Base-by-base conservation (phyloP, 2,113 vertebrate genomes). In the Cnemophilus loriae region DNA sequence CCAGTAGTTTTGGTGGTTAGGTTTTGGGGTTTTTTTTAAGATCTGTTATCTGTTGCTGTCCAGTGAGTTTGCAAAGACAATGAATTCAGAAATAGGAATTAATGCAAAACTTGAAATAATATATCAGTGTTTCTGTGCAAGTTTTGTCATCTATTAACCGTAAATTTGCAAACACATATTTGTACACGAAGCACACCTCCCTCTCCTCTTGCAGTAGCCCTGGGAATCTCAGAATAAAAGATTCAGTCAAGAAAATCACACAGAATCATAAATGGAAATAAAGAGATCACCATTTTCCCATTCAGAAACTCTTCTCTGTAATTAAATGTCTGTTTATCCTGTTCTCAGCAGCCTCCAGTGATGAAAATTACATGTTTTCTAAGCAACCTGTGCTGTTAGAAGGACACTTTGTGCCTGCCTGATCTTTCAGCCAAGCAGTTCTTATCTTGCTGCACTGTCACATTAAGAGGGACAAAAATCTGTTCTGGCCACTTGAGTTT, bases 11-110 rank as follows among this genome's bases (percentile, higher is more conserved):
- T 59, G 13, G 9, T 44, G 28, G 3, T 28, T 61, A 61, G 15
- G 10, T 57, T 59, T 60, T 15, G 7, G 11, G 13, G 1, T 0
- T 8, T 21, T 55, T 65, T 67, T 53, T 6, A 49, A 7, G 13
- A 46, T 39, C 7, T 70, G 2, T 23, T 81, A 11, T 30, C 13
- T 81, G 75, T 84, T 75, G 9, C 12, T 80, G 65, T 30, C 20
- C 64, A 24, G 22, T 42, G 39, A 80, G n/a, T 78, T 90, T 78
- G 68, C 19, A 75, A 55, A 68, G 8, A 39, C 24, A 82, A 23
- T 47, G 1, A 59, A 63, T 67, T 55, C 52, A 88, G 59, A 88
- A 91, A 63, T 3, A 73, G 22, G 33, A 7, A 49, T 64, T 57
- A 59, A 41, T 37, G 12, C 11, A 21, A 55, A 61, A 65, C 12